Percentiles rank a stretch among this genome's conserved stretches.
Conservation (phyloP, 2,113 vertebrate species). For the Pholis gunnellus region DNA sequence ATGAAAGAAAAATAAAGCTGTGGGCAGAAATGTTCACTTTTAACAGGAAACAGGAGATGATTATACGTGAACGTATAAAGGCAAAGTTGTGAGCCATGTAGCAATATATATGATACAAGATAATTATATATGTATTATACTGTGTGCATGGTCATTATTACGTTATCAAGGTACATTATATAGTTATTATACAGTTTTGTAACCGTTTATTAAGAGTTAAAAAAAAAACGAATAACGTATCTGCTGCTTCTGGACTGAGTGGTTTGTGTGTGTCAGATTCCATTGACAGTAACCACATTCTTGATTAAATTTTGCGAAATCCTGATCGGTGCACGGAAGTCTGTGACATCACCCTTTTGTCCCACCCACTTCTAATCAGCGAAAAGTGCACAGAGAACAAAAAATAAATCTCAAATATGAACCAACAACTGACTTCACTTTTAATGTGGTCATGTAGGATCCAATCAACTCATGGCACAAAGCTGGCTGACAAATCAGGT, state of each 20-base stretch:
- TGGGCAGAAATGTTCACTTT: not conserved
- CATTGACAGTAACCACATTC: not conserved
- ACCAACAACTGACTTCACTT: not conserved
- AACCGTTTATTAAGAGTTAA: not conserved
- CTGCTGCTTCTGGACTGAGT: not conserved
- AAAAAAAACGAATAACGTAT: not conserved
- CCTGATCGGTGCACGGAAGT: not conserved
- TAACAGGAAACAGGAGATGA: not conserved
- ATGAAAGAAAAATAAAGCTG: constrained; percentile 16
- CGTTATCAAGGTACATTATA: not conserved
- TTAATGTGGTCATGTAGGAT: not conserved
- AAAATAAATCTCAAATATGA: not conserved
- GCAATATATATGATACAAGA: not conserved
- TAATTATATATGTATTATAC: not conserved
- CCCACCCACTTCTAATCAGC: not conserved
- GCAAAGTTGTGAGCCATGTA: not conserved
- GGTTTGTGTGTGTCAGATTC: not conserved
- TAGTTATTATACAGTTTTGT: not conserved
- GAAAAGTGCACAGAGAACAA: not conserved
- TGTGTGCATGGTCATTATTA: not conserved
- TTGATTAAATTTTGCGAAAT: not conserved
- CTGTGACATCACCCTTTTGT: not conserved
- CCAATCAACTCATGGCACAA: not conserved
- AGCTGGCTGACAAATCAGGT: not conserved
- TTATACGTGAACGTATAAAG: not conserved